A percentile compares a stretch with the other conserved stretches of the same genome.
phyloP scores from a whole-genome alignment of 2,113 vertebrate species.

The Pseudonaja textilis region DNA sequence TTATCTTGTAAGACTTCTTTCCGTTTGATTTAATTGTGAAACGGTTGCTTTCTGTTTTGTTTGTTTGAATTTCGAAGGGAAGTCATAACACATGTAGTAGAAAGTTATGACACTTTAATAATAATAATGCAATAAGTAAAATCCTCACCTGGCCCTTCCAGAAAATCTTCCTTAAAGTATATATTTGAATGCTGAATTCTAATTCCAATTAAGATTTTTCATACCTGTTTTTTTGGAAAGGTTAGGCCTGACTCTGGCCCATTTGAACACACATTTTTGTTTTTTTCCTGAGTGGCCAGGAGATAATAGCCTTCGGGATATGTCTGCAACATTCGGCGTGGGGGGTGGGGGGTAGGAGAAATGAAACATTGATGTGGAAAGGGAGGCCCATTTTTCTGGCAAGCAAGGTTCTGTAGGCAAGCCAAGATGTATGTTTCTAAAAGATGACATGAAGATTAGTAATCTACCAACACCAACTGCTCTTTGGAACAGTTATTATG shows the following conservation, averaged over 20 bases:
- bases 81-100: too few species aligned
- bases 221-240: neutral
- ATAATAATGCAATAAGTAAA: neutral
- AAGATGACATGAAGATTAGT: constrained; percentile 18
- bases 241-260: neutral
- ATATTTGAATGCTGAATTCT: neutral
- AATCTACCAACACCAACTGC: constrained; percentile 3
- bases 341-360: neutral
- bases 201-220: neutral
- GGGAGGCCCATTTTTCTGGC: neutral
- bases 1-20: too few species aligned
- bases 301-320: neutral
- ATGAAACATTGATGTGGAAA: constrained; percentile 1
- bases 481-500: constrained; percentile 22
- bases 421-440: neutral
- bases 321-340: neutral
- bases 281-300: neutral
- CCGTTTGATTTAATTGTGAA: too few species aligned
- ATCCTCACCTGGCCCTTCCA: neutral
- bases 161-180: neutral
- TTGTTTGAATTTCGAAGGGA: too few species aligned
- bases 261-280: neutral
- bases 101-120: neutral
- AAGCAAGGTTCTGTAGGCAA: constrained; percentile 4
- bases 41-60: too few species aligned